Evolutionary conservation across 1,140 invertebrate species (phyloP).

Genomic region (Brachionus koreanus): DNA sequence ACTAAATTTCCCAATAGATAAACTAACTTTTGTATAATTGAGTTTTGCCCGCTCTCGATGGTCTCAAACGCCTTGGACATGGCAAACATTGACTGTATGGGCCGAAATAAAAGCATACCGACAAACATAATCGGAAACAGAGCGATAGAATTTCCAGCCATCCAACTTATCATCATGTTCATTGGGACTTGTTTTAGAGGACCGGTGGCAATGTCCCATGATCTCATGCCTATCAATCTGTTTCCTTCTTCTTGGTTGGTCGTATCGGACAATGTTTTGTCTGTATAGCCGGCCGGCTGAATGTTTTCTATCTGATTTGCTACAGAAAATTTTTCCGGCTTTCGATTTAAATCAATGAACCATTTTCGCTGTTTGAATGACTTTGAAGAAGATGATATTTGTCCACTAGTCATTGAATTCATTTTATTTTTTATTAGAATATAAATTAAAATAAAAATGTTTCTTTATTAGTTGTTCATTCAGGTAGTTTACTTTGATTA

Average conservation of each 20-base stretch:
- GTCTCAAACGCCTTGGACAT: slow-evolving; percentile 56
- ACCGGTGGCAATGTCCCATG: slow-evolving; percentile 92
- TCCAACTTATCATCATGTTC: slow-evolving; percentile 99
- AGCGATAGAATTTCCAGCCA: slow-evolving; percentile 97
- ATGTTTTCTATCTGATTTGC: neutral
- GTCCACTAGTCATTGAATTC: neutral
- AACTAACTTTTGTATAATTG: slow-evolving; percentile 79
- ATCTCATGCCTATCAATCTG: slow-evolving; percentile 51
- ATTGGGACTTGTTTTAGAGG: slow-evolving; percentile 90
- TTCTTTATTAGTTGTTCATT: no score
- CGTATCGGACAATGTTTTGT: neutral
- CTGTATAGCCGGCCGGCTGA: slow-evolving; percentile 14
- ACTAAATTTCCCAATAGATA: slow-evolving; percentile 91
- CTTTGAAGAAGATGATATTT: neutral
- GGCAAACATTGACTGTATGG: slow-evolving; percentile 86
- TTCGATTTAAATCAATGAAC: slow-evolving; percentile 31
- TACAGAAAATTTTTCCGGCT: neutral
- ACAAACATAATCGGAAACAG: slow-evolving; percentile 99
- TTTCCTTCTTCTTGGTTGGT: slow-evolving; percentile 28
- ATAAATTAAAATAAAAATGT: neutral
- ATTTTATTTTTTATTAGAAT: neutral
- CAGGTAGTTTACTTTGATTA: no score
- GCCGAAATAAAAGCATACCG: slow-evolving; percentile 91
- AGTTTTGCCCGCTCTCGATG: slow-evolving; percentile 69
- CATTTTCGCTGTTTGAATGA: slow-evolving; percentile 35